Evolutionary conservation across 1,140 invertebrate species (phyloP), one percentile per base, ranked within the genome.

Genomic region (Drosophila kikkawai): DNA sequence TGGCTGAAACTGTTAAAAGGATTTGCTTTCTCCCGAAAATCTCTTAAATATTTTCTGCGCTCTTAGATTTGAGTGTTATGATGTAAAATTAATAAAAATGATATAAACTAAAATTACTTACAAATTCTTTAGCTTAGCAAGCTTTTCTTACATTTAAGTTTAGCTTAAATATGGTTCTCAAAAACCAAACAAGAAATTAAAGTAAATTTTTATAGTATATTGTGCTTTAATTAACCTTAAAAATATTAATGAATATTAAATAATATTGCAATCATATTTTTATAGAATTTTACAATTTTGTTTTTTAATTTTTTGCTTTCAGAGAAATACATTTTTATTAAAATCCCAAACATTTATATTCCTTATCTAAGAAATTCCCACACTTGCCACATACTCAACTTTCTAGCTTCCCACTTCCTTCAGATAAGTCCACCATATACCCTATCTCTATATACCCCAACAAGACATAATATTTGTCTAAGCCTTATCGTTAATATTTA

Each of bases 1-100:
- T 17, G 39, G 48, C 64, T 19, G 67, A 70, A 70, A 11, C 39
- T 56, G 3, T 17, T 4, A n/a, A 8, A 13, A 36, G 32, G 17
- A 36, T 3, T n/a, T n/a, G 34, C 53, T 26, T 55, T 39, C 53
- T 44, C 29, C 29, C 34, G 39, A n/a, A 26, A 26, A 22, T 44
- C 50, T 51, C 50, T 51, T 51, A 51, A 51, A 51, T 51, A 12
- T 7, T 12, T 51, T n/a, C n/a, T 19, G 9, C 2, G n/a, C 50
- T 51, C 50, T 51, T 51, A 17, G 29, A 26, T 26, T 15, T 4
- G 1, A 8, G 32, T 9, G 7, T 1, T 26, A 4, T 48, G 0
- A 15, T 8, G 1, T 1, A 15, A 26, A 4, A 1, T 4, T 1
- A 8, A 3, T 26, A 2, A 47, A 47, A 26, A 4, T 15, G 13